phyloP scores from a whole-genome alignment of 2,888 invertebrate species.

The Boloria euphrosyne region DNA sequence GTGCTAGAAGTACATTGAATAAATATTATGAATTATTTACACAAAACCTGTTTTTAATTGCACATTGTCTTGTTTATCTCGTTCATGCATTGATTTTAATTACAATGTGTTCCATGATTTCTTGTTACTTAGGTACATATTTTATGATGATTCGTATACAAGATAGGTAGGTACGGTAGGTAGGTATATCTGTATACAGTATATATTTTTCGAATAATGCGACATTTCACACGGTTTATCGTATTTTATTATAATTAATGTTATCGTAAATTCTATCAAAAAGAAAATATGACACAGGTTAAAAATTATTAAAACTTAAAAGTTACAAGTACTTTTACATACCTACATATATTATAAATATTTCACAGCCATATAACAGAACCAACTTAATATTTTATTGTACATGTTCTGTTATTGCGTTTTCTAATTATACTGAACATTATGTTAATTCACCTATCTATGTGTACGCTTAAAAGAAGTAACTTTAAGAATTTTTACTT shows the following conservation, averaged over 20 bases:
- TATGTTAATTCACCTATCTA: neutral
- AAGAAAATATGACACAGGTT: no score
- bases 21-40: conserved; percentile 38
- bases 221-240: no score
- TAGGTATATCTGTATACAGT: no score
- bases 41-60: conserved; percentile 38
- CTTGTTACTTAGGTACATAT: conserved; percentile 18
- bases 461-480: neutral
- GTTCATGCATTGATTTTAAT: conserved; percentile 36
- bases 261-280: no score
- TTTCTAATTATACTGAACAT: neutral
- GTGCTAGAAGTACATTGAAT: conserved; percentile 38
- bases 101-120: conserved; percentile 33
- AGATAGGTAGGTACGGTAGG: no score
- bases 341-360: conserved; percentile 18
- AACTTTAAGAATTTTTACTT: conserved; percentile 15
- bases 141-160: no score
- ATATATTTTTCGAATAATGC: no score
- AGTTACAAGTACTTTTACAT: conserved; percentile 19
- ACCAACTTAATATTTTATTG: conserved; percentile 41
- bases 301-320: no score
- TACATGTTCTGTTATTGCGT: no score
- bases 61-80: conserved; percentile 36
- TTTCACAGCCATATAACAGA: conserved; percentile 48
- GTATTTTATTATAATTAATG: no score